Evolutionary conservation across 2,797 vertebrate genomes (phyloP).

Genomic region (Platyrinchus mystaceus): DNA sequence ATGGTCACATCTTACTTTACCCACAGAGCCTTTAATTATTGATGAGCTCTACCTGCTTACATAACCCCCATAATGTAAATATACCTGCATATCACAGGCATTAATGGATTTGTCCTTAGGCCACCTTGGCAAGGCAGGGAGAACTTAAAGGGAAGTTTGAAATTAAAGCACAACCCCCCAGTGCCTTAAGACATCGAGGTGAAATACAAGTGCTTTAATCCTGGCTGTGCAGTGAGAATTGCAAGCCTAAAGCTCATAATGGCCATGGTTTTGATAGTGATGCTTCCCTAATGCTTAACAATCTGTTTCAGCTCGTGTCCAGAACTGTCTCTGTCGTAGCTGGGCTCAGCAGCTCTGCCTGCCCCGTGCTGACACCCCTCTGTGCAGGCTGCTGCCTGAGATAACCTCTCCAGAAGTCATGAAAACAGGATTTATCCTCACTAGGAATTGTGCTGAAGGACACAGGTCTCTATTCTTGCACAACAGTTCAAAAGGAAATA

Average conservation of each 20-base stretch:
- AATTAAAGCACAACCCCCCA: not conserved
- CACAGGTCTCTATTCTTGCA: not conserved
- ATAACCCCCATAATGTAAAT: not conserved
- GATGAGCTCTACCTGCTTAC: constrained; percentile 14
- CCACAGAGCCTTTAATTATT: constrained; percentile 7
- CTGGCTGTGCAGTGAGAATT: not conserved
- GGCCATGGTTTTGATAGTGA: not conserved
- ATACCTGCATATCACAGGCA: not conserved
- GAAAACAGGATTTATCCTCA: not conserved
- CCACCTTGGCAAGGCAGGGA: constrained; percentile 14
- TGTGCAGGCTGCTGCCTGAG: not conserved
- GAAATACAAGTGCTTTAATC: not conserved
- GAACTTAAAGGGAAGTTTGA: constrained; percentile 13
- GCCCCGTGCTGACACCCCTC: not conserved
- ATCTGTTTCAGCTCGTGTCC: not conserved
- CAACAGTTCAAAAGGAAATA: not conserved
- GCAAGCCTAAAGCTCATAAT: not conserved
- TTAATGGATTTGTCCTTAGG: constrained; percentile 52
- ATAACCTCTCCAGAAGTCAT: not conserved
- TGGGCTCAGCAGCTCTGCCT: not conserved
- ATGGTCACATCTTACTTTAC: not conserved
- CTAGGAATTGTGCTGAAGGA: not conserved
- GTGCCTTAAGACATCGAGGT: not conserved
- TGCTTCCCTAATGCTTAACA: constrained; percentile 5
- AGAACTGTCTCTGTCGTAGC: not conserved